Evolutionary conservation across 2,797 vertebrate genomes (phyloP), one percentile per base, ranked within the genome.

Genomic region (Bradypus variegatus): DNA sequence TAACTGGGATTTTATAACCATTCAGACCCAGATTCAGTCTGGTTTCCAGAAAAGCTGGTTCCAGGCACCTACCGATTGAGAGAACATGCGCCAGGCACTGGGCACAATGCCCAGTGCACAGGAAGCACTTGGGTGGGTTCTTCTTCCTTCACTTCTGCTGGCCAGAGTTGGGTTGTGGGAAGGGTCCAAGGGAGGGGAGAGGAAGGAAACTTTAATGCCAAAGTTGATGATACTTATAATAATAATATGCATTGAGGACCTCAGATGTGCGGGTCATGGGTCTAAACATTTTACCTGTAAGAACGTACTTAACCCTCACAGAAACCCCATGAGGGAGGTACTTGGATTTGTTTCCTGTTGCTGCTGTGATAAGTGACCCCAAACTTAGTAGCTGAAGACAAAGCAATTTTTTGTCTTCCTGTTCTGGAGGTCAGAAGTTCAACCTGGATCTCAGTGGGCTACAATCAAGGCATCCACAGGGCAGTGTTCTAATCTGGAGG

Each of bases 261-360:
- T 82, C 38, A 1, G n/a, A 86, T 33, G 41, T 86, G 3, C n/a
- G 8, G 13, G 31, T 23, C 38, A 70, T 93, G 72, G 8, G 6
- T 65, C 65, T 92, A 65, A 82, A 38, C 3, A 25, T 1, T 67
- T 84, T 50, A 16, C 18, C n/a, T 70, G 62, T 33, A 80, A 89
- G 90, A 78, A 86, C 27, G 75, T 70, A 77, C 58, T 45, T 69
- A 88, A 82, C 79, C 25, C n/a, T 86, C 79, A 81, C 11, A 87
- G 80, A 94, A 78, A 36, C 50, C 14, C 29, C 36, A 3, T 14
- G 36, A 93, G 16, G 33, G 41, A 75, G 25, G 15, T 58, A 6
- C 10, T 70, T 73, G 6, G 53, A 23, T 77, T 73, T 6, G 13
- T 88, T 33, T 80, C 33, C 38, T 69, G 0, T n/a, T 25, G 41